Evolutionary conservation across 92 coral and sea anemone genomes (phyloP), one percentile per base, ranked within the genome.

Genomic region (Epizoanthus rinbou): DNA sequence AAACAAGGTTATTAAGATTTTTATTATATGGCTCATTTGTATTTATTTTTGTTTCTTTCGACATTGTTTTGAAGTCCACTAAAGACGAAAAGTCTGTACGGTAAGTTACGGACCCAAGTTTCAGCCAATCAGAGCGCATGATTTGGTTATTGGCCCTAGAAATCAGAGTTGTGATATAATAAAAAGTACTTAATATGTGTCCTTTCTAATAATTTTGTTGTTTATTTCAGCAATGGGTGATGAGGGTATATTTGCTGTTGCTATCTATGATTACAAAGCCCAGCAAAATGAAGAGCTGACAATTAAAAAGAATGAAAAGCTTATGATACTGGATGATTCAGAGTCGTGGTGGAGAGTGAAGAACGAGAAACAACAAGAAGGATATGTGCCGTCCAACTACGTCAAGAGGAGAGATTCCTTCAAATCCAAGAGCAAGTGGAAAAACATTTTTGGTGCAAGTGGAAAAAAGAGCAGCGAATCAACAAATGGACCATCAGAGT

Each of bases 341-440:
- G 94, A 88, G 79, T 87, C 97, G 24, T 97, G 99, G 99, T 97
- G 99, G 99, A 88, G 86, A 64, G 99, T 97, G 2, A 90, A 91
- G 67, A 97, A 97, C 87, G 94, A 95, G n/a, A 88, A 69, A 14
- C 92, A 78, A 2, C 91, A 85, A 66, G 87, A 89, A 9, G 99
- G 99, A 1, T 95, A 90, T 80, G 99, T 97, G n/a, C 99, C 99
- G 0, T 97, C 99, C 39, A 97, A 97, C 86, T 97, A 97, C 73
- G 88, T 97, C 69, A 90, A 82, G 57, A 75, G 90, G 43, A 85
- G 81, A 45, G 95, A 89, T 69, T 59, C 86, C 59, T 76, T 86
- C 60, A 88, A 85, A 66, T 83, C 89, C 15, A 92, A 89, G 65
- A 64, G 71, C 28, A 82, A 76, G 23, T 82, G 86, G 73, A 92